Evolutionary conservation across 2,888 invertebrate species (phyloP).

Genomic region (Machimus rusticus): DNA sequence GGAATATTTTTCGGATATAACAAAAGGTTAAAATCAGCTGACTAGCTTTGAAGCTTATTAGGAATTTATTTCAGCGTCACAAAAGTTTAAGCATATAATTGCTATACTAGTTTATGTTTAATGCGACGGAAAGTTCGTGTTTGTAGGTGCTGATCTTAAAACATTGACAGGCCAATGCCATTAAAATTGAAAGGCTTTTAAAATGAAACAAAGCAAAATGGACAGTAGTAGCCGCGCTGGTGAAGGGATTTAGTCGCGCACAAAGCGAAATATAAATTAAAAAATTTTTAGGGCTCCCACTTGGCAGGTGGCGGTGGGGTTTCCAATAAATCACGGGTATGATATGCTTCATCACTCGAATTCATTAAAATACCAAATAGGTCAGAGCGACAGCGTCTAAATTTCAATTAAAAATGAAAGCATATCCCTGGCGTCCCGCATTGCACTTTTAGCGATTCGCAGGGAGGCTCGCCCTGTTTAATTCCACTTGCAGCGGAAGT

Average conservation of each 20-base stretch:
- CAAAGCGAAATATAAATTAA: not conserved
- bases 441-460: not conserved
- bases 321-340: not conserved
- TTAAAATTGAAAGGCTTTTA: not conserved
- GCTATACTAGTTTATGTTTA: no score
- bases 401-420: constrained; percentile 36
- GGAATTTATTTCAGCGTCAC: no score
- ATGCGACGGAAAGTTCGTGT: no score
- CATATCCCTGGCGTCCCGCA: not conserved
- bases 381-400: constrained; percentile 32
- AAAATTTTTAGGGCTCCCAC: not conserved
- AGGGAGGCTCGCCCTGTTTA: not conserved
- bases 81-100: no score
- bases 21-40: no score
- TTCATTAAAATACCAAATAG: constrained; percentile 32
- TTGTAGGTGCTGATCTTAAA: no score
- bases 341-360: constrained; percentile 7
- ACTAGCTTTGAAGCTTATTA: no score
- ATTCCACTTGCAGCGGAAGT: not conserved
- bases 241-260: not conserved
- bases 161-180: not conserved
- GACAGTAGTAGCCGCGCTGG: not conserved
- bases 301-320: not conserved
- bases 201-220: not conserved
- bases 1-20: no score